Percentiles rank a stretch among this genome's conserved stretches.
Evolutionary conservation across 2,797 vertebrate genomes (phyloP).

Genomic region (Xenopus petersii): DNA sequence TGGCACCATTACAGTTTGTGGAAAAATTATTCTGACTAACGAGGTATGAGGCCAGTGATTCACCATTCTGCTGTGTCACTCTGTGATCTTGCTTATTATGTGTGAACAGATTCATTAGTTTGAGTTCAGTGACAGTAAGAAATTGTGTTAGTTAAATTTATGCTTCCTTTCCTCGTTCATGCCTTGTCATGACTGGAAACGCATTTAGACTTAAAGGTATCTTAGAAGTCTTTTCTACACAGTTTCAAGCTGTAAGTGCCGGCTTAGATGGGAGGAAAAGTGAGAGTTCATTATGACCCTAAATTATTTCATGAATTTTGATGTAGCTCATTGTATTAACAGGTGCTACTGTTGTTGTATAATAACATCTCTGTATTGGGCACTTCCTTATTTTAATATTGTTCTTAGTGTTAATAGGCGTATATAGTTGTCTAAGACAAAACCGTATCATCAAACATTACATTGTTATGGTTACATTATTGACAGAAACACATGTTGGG

Average conservation of each 20-base stretch:
- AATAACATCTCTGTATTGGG: too few species aligned
- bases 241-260: neutral
- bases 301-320: too few species aligned
- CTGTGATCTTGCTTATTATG: slow-evolving; percentile 77
- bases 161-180: slow-evolving; percentile 54
- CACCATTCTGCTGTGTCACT: slow-evolving; percentile 75
- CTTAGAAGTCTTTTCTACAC: neutral
- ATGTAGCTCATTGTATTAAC: too few species aligned
- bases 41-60: slow-evolving; percentile 79
- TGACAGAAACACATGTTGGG: too few species aligned
- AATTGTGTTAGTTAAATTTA: slow-evolving; percentile 76
- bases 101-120: slow-evolving; percentile 80
- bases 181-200: slow-evolving; percentile 3
- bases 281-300: neutral
- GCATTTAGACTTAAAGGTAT: slow-evolving; percentile 4
- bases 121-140: slow-evolving; percentile 76
- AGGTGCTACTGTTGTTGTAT: too few species aligned
- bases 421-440: too few species aligned
- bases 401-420: too few species aligned
- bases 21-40: slow-evolving; percentile 80
- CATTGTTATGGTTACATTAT: too few species aligned
- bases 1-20: slow-evolving; percentile 74
- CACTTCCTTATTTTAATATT: too few species aligned
- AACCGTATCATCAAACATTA: too few species aligned
- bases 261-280: neutral